These are phyloP conservation scores for Papilio xuthus DNA, from an alignment of 1,140 invertebrate species.

Conservation along the genomic window DNA sequence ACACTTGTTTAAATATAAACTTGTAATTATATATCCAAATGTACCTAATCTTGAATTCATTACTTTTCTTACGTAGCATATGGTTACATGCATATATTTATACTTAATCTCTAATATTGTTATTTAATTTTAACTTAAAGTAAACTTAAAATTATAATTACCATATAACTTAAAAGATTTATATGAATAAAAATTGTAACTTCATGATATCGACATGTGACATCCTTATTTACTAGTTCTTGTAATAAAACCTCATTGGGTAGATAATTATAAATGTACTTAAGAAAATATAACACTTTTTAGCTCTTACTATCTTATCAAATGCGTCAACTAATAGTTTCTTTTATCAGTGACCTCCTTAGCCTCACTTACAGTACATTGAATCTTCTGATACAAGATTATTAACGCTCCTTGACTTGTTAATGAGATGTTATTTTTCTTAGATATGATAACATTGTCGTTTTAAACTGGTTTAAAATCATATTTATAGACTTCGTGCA, in stretches of 20 bases:
- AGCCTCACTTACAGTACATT: conserved; percentile 15
- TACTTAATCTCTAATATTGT: too few species aligned
- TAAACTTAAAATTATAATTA: too few species aligned
- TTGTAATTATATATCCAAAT: too few species aligned
- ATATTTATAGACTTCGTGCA: background rate
- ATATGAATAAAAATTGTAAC: background rate
- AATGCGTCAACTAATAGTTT: conserved; percentile 29
- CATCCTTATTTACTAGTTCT: background rate
- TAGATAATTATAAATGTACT: background rate
- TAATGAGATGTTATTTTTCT: conserved; percentile 29
- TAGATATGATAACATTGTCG: conserved; percentile 9
- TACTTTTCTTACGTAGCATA: too few species aligned
- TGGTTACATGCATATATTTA: too few species aligned
- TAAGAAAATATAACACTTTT: background rate
- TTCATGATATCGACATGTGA: background rate
- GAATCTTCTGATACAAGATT: conserved; percentile 26
- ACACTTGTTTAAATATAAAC: too few species aligned
- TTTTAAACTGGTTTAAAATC: conserved; percentile 3
- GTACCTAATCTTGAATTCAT: too few species aligned
- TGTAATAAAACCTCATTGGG: conserved; percentile 9
- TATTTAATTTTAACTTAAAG: too few species aligned
- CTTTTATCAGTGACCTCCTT: conserved; percentile 35
- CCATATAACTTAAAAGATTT: too few species aligned
- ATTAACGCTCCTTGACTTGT: background rate
- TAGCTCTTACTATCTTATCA: conserved; percentile 32